Conservation (phyloP, 2,797 vertebrate species). For the Hemitrygon akajei region DNA sequence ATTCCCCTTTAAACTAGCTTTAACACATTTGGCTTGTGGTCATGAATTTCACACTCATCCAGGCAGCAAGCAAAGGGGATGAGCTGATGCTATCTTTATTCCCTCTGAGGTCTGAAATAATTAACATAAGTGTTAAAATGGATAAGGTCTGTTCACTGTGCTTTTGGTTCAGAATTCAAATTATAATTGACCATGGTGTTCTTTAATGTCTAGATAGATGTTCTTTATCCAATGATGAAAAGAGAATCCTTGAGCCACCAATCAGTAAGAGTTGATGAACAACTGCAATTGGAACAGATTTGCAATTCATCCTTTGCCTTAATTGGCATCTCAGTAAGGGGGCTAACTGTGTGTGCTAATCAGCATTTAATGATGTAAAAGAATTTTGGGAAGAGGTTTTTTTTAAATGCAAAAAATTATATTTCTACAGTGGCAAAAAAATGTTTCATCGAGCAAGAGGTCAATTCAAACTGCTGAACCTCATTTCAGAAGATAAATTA, state of each 20-base stretch:
- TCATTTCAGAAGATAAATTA: background rate
- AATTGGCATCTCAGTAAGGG: too few species aligned
- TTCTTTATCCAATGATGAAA: background rate
- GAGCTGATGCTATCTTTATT: background rate
- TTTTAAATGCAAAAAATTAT: background rate
- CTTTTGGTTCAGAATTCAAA: background rate
- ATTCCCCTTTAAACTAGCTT: background rate
- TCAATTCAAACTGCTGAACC: background rate
- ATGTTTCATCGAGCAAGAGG: background rate
- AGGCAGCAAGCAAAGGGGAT: background rate
- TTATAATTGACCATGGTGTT: background rate
- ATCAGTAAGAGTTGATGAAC: background rate
- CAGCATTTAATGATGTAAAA: background rate
- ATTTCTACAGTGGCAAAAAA: background rate
- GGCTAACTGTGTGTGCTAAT: background rate
- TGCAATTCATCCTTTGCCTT: background rate
- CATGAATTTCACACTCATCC: background rate
- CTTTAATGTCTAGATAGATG: background rate
- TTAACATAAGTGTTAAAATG: background rate
- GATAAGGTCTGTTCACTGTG: background rate
- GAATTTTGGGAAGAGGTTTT: background rate
- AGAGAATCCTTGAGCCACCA: background rate
- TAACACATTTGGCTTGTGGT: background rate
- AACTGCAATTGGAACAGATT: background rate
- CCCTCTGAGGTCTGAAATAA: background rate